phyloP scores from a whole-genome alignment of 2,797 vertebrate genomes.

The Mionectes olivaceus region DNA sequence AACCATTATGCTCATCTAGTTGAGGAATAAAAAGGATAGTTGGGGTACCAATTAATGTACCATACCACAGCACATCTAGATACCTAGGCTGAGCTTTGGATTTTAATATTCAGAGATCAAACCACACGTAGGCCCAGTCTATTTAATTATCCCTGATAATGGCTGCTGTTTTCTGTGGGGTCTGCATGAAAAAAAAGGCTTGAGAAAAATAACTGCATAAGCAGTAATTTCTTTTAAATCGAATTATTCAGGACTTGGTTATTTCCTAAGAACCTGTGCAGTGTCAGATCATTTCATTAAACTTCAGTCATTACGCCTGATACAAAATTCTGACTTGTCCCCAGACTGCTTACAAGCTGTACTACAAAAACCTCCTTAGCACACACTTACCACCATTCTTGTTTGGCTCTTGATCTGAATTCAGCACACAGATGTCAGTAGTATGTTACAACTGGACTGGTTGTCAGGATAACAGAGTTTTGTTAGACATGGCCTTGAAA shows the following conservation, averaged over 20 bases:
- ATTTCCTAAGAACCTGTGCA: background rate
- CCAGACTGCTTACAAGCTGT: background rate
- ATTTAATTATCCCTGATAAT: background rate
- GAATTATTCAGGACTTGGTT: background rate
- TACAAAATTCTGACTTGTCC: background rate
- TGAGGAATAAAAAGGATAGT: background rate
- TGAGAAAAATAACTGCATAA: background rate
- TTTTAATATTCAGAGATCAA: slow-evolving; percentile 7
- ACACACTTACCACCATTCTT: background rate
- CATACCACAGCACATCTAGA: background rate
- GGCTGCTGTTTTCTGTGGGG: background rate
- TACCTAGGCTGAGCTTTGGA: background rate
- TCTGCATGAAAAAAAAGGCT: background rate
- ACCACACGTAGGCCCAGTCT: background rate
- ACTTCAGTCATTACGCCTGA: background rate
- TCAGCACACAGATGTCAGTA: background rate
- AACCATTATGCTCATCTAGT: background rate
- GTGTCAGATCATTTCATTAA: background rate
- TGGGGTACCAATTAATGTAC: background rate
- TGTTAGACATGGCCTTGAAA: background rate
- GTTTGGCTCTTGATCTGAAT: background rate
- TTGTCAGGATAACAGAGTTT: background rate
- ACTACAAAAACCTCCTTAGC: background rate
- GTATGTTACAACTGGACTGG: background rate
- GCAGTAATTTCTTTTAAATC: background rate